Percentiles rank a stretch among this genome's conserved stretches.
These are phyloP conservation scores for Goniozus legneri DNA, from an alignment of 1,140 invertebrate species.

Conservation along the genomic window DNA sequence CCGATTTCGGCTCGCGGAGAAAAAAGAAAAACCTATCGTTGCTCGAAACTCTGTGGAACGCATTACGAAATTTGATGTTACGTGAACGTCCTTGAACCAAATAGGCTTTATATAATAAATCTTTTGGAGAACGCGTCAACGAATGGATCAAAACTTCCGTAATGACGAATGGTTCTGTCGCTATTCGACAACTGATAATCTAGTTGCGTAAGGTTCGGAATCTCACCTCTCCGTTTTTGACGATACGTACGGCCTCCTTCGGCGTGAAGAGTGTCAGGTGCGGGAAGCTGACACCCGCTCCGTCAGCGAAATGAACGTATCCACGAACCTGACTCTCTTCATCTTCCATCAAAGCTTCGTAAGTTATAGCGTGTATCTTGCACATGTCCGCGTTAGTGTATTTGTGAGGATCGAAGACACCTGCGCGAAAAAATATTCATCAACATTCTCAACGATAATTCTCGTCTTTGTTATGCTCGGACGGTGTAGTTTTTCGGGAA, in stretches of 20 bases:
- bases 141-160: no score
- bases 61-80: conserved; percentile 11
- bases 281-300: conserved; percentile 68
- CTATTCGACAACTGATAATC: no score
- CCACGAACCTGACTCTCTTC: conserved; percentile 75
- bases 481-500: neutral
- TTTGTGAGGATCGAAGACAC: conserved; percentile 77
- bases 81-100: no score
- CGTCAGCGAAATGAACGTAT: conserved; percentile 71
- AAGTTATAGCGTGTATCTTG: conserved; percentile 71
- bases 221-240: conserved; percentile 75
- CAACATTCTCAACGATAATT: no score
- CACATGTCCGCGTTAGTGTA: conserved; percentile 78
- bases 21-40: conserved; percentile 6
- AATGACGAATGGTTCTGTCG: no score
- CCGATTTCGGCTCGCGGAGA: neutral
- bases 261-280: conserved; percentile 74
- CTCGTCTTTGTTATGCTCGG: no score
- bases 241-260: conserved; percentile 71
- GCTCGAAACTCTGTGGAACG: neutral
- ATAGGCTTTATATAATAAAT: no score
- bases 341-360: conserved; percentile 78
- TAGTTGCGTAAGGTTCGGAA: no score
- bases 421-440: conserved; percentile 40
- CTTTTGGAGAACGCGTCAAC: no score